Base-by-base conservation (phyloP, 2,113 vertebrate species). In the Vidua chalybeata region DNA sequence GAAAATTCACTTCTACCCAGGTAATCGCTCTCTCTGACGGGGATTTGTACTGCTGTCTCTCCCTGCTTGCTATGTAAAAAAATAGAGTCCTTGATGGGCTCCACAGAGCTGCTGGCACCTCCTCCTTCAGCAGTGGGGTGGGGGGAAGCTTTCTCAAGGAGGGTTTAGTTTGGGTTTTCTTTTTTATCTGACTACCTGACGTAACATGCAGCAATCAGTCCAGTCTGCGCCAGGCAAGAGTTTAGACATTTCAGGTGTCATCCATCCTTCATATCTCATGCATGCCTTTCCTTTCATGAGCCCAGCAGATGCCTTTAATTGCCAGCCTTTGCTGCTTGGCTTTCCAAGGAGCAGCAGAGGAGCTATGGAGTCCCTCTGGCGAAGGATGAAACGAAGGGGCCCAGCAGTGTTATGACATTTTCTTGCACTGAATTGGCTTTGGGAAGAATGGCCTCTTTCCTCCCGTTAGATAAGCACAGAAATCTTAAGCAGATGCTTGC, bases 401-500 rank as follows among this genome's bases (percentile, higher is more conserved):
- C 96, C 86, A 79, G 87, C 68, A 43, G 80, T 87, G 77, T 96
- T 96, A 97, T 94, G 96, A 97, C 94, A 95, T 91, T 94, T 96
- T 94, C 96, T 97, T 82, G 87, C 91, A 87, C 89, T 89, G 89
- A 94, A 35, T 39, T 92, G 85, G 92, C 95, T 96, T 95, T 87
- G 91, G 89, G 95, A 95, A 97, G 97, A 97, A 96, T 84, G 90
- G 92, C 66, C 77, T 94, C 80, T 86, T 95, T 96, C 94, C 93
- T 96, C 96, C 94, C 3, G 0, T 93, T 97, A 96, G 96, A 96
- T 97, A 95, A 97, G 97, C 96, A 94, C 89, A 97, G 91, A 97
- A 97, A 97, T 96, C 94, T 96, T 95, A 97, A 97, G 96, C 96
- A 97, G 96, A 97, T 97, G 97, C 90, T 95, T 94, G 94, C 88